Evolutionary conservation across 2,888 invertebrate genomes (phyloP), one percentile per base, ranked within the genome.

Genomic region (Epiblema foenella): DNA sequence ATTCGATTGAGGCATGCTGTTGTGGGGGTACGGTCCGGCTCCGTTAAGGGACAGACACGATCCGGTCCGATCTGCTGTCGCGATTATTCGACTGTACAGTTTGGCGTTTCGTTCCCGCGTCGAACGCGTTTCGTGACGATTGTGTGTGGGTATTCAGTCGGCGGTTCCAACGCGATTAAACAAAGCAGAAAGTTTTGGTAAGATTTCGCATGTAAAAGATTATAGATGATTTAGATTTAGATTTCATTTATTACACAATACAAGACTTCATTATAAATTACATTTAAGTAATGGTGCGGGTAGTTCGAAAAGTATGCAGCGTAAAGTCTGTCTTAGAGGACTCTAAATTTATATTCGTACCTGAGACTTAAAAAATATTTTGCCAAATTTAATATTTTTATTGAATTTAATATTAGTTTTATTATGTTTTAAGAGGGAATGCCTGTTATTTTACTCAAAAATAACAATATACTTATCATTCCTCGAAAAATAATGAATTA

Each of bases 191-290:
- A 20, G 39, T 58, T 18, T 20, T 20, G 58, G 58, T 58, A 58
- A 58, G 58, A 29, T 18, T 57, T 57, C 24, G 54, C 24, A 54
- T 54, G 29, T 7, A n/a, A 10, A n/a, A n/a, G n/a, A n/a, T n/a
- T n/a, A n/a, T n/a, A n/a, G n/a, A n/a, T n/a, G n/a, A n/a, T n/a
- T n/a, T n/a, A n/a, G n/a, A n/a, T n/a, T n/a, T n/a, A n/a, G n/a
- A n/a, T n/a, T n/a, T n/a, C n/a, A n/a, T n/a, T n/a, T n/a, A n/a
- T n/a, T n/a, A n/a, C n/a, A n/a, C n/a, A n/a, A n/a, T n/a, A n/a
- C n/a, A n/a, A n/a, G n/a, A n/a, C n/a, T n/a, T n/a, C n/a, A n/a
- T n/a, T n/a, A n/a, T n/a, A n/a, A n/a, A n/a, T n/a, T n/a, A 15
- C 12, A 42, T 42, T n/a, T 15, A 15, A 42, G 15, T 7, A 15